phyloP scores from a whole-genome alignment of 2,113 vertebrate genomes.

The Brachyhypopomus gauderio region DNA sequence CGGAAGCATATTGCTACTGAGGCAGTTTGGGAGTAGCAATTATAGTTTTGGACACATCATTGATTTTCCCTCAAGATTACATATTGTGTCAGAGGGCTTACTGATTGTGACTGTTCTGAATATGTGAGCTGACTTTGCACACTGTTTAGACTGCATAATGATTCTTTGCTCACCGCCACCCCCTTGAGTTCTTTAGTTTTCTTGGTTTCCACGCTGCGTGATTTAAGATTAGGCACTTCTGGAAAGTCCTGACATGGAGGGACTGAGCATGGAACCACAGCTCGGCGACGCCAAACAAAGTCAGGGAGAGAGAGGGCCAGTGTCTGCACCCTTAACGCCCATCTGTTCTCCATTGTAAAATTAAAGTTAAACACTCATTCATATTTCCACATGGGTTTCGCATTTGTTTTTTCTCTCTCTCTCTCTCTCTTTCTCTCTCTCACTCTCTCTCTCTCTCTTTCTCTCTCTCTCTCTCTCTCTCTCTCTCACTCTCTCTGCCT shows the following conservation, averaged over 20 bases:
- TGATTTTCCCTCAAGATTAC: slow-evolving; percentile 81
- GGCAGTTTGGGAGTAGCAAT: slow-evolving; percentile 80
- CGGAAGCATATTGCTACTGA: slow-evolving; percentile 76
- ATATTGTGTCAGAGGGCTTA: slow-evolving; percentile 75
- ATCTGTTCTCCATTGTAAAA: neutral
- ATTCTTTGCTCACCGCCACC: neutral
- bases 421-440: neutral
- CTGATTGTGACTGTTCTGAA: slow-evolving; percentile 50
- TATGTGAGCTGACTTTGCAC: slow-evolving; percentile 42
- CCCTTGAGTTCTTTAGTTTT: neutral
- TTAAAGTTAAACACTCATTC: neutral
- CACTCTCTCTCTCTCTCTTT: slow-evolving; percentile 5
- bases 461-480: neutral
- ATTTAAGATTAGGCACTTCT: neutral
- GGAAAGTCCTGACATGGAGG: neutral
- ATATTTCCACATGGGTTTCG: neutral
- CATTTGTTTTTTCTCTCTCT: neutral
- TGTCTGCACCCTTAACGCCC: neutral
- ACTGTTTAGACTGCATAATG: slow-evolving; percentile 41
- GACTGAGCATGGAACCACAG: neutral
- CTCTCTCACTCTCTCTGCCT: slow-evolving; percentile 13
- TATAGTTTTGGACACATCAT: slow-evolving; percentile 82
- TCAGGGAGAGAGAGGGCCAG: too few relatives aligned
- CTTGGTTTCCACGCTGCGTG: slow-evolving; percentile 7
- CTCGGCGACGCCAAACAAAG: neutral